These are phyloP conservation scores for Aphis gossypii DNA, from an alignment of 1,140 invertebrate species.

Conservation along the genomic window DNA sequence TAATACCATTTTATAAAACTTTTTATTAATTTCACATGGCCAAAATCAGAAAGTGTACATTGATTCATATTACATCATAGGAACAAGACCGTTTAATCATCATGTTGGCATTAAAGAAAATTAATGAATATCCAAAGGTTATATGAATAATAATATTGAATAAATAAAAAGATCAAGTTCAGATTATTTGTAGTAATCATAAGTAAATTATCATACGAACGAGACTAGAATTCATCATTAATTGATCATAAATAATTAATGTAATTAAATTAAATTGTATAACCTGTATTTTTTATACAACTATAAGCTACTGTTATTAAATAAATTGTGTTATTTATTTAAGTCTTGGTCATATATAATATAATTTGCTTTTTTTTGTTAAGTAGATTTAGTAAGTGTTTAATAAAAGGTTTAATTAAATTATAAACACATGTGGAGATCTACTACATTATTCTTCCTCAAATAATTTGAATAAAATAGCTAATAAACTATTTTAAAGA, in stretches of 20 bases:
- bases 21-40: neutral
- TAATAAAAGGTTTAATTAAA: neutral
- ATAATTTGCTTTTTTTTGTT: neutral
- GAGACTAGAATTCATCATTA: slow-evolving; percentile 53
- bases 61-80: slow-evolving; percentile 43
- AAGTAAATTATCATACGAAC: slow-evolving; percentile 46
- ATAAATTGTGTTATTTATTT: neutral
- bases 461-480: neutral
- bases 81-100: slow-evolving; percentile 43
- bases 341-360: too few relatives aligned
- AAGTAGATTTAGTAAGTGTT: neutral
- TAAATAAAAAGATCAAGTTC: slow-evolving; percentile 3
- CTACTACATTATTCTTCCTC: neutral
- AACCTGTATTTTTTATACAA: neutral
- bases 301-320: neutral
- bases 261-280: neutral
- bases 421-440: neutral
- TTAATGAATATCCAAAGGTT: neutral
- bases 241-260: slow-evolving; percentile 37
- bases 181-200: slow-evolving; percentile 18
- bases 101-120: neutral
- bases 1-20: neutral
- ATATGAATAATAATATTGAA: neutral
- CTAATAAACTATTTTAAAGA: neutral
- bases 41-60: slow-evolving; percentile 4